These are phyloP conservation scores for Solea senegalensis DNA, from an alignment of 2,113 vertebrate species.

Conservation along the genomic window DNA sequence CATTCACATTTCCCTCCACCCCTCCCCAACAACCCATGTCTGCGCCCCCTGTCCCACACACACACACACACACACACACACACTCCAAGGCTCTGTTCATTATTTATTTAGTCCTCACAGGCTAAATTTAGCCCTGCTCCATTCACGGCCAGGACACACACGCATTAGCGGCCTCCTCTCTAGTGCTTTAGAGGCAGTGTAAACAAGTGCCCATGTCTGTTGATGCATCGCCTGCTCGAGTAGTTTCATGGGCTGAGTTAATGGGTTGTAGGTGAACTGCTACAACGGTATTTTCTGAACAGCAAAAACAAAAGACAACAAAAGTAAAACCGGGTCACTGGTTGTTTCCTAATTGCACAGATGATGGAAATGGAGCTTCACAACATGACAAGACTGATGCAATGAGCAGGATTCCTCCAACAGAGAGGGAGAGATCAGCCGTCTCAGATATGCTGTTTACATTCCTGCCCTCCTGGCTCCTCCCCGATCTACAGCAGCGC, in stretches of 20 bases:
- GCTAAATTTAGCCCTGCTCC: slow-evolving; percentile 77
- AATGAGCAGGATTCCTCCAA: slow-evolving; percentile 14
- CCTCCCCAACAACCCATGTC: slow-evolving; percentile 22
- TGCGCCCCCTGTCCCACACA: slow-evolving; percentile 37
- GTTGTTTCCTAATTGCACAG: not conserved
- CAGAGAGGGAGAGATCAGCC: slow-evolving; percentile 35
- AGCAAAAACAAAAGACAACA: not conserved
- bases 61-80: slow-evolving; percentile 27
- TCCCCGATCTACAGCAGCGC: slow-evolving; percentile 60
- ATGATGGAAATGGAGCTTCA: slow-evolving; percentile 11
- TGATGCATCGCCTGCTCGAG: slow-evolving; percentile 27
- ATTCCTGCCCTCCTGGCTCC: slow-evolving; percentile 62
- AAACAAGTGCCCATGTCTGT: slow-evolving; percentile 57
- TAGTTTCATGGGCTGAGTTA: slow-evolving; percentile 33
- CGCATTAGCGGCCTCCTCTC: slow-evolving; percentile 45
- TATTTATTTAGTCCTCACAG: slow-evolving; percentile 79
- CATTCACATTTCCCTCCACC: slow-evolving; percentile 23
- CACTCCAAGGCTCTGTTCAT: slow-evolving; percentile 54
- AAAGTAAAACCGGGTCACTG: not conserved
- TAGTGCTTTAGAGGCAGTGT: slow-evolving; percentile 38
- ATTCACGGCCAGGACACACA: slow-evolving; percentile 59
- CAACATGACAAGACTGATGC: slow-evolving; percentile 14
- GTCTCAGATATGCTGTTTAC: slow-evolving; percentile 67
- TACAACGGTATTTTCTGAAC: slow-evolving; percentile 7
- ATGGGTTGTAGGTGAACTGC: slow-evolving; percentile 19